Percentiles rank a stretch among this genome's conserved stretches.
Conservation (phyloP, 2,888 invertebrate genomes). For the Serrognathus titanus region DNA sequence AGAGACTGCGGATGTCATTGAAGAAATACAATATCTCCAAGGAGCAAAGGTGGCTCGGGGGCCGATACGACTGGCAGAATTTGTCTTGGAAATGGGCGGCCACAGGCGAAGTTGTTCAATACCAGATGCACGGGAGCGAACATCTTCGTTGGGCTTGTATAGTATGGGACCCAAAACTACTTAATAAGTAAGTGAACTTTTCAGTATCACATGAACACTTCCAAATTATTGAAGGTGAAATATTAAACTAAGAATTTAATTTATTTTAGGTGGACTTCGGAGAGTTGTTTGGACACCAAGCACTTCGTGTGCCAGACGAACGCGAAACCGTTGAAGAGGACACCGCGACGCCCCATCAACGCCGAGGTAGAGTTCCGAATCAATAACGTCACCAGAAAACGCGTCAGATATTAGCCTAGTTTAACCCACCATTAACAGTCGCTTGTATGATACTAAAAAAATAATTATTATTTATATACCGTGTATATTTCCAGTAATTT, state of each 20-base stretch:
- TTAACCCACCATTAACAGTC: neutral
- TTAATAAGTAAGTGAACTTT: too few species aligned
- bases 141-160: conserved; percentile 2
- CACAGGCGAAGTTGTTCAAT: conserved; percentile 4
- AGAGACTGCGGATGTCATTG: conserved; percentile 5
- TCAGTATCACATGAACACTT: too few species aligned
- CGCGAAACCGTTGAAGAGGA: neutral
- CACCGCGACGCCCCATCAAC: neutral
- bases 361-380: neutral
- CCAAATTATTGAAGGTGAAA: too few species aligned
- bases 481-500: neutral
- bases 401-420: too few species aligned
- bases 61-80: conserved; percentile 10
- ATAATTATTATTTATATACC: neutral
- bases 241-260: neutral
- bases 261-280: conserved; percentile 7
- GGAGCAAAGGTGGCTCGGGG: conserved; percentile 17
- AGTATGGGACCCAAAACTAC: neutral
- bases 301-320: conserved; percentile 11
- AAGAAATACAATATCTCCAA: neutral
- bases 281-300: conserved; percentile 4
- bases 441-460: neutral
- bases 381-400: neutral
- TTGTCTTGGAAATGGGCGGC: conserved; percentile 14
- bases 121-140: neutral